phyloP scores from a whole-genome alignment of 2,113 vertebrate species.

The Bubo blakistoni region DNA sequence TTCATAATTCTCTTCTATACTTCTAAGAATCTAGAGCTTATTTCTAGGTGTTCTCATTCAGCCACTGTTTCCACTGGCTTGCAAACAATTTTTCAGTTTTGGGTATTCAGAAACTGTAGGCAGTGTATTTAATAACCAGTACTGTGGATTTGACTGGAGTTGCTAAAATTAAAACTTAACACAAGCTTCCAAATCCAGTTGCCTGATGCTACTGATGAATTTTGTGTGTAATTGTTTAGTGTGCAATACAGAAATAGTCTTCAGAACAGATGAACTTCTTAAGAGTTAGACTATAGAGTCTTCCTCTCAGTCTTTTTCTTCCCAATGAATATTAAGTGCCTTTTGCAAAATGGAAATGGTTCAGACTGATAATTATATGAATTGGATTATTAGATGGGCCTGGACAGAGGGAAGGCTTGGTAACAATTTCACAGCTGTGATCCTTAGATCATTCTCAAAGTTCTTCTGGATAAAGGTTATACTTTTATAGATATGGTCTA shows the following conservation, averaged over 20 bases:
- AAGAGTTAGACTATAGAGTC: not conserved
- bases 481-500: not conserved
- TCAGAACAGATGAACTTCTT: not conserved
- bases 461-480: not conserved
- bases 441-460: not conserved
- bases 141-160: not conserved
- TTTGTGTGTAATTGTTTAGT: not conserved
- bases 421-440: not conserved
- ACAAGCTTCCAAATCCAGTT: too few relatives aligned
- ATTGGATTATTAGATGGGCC: not conserved
- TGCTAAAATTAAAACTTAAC: not conserved
- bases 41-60: too few relatives aligned
- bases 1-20: too few relatives aligned
- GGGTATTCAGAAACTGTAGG: not conserved
- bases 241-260: not conserved
- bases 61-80: too few relatives aligned
- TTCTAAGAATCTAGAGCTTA: too few relatives aligned
- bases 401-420: not conserved
- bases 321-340: not conserved
- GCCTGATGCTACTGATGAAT: not conserved
- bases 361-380: not conserved
- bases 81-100: too few relatives aligned
- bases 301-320: not conserved
- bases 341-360: not conserved
- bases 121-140: not conserved